These are phyloP conservation scores for Macaria notata DNA, from an alignment of 2,888 invertebrate species.

Conservation along the genomic window DNA sequence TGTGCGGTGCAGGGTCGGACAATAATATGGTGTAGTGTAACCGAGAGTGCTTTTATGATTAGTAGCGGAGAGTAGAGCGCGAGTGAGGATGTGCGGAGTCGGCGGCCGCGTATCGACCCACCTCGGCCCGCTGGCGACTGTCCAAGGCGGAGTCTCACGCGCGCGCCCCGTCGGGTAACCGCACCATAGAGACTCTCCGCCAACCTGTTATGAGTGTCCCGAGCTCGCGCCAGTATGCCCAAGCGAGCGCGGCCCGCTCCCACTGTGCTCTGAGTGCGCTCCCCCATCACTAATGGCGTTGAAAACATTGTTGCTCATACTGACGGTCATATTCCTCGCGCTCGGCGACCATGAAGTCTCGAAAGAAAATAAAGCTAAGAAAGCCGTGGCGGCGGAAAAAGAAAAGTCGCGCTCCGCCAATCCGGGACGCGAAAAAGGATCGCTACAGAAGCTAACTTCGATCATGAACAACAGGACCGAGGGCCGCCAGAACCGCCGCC, in stretches of 20 bases:
- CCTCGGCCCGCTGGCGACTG: slow-evolving; percentile 45
- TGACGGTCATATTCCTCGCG: slow-evolving; percentile 57
- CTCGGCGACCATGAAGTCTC: slow-evolving; percentile 63
- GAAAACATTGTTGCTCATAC: slow-evolving; percentile 50
- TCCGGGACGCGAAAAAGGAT: slow-evolving; percentile 56
- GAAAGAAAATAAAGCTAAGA: slow-evolving; percentile 65
- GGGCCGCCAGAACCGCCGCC: slow-evolving; percentile 39
- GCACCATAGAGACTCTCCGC: slow-evolving; percentile 37
- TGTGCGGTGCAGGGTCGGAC: slow-evolving; percentile 43
- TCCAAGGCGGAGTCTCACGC: slow-evolving; percentile 47
- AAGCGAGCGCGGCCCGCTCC: slow-evolving; percentile 44
- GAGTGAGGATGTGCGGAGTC: background rate
- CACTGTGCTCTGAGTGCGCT: slow-evolving; percentile 48
- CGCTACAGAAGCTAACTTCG: slow-evolving; percentile 57
- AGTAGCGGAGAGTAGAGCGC: no score
- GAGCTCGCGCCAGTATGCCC: slow-evolving; percentile 52
- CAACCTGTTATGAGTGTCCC: slow-evolving; percentile 63
- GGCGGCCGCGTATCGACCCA: slow-evolving; percentile 31
- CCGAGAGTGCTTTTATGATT: slow-evolving; percentile 15
- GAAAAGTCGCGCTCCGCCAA: slow-evolving; percentile 59
- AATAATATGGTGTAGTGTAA: slow-evolving; percentile 10
- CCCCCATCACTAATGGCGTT: slow-evolving; percentile 69
- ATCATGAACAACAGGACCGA: slow-evolving; percentile 58
- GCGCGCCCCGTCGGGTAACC: slow-evolving; percentile 52
- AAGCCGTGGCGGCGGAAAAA: slow-evolving; percentile 75